Conservation (phyloP, 2,797 vertebrate genomes). For the Hirundo rustica region DNA sequence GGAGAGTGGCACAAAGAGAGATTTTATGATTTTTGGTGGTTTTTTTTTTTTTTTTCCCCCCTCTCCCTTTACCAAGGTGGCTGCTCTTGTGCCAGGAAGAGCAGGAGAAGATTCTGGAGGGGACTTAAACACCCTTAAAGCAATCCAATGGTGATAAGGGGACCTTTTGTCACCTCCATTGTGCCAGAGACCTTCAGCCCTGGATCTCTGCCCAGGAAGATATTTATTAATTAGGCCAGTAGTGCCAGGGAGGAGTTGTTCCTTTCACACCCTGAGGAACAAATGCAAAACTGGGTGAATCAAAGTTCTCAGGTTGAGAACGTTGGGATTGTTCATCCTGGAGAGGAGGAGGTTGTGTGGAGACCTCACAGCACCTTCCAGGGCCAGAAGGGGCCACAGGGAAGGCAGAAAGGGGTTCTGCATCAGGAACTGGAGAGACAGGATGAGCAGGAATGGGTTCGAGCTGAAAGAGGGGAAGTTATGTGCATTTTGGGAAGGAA, state of each 20-base stretch:
- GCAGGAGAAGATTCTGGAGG: not conserved
- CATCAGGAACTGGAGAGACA: not conserved
- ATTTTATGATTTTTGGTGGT: not conserved
- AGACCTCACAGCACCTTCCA: not conserved
- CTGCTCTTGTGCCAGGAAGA: not conserved
- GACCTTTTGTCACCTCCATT: not conserved
- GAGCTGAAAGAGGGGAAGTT: not conserved
- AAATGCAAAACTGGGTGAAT: not conserved
- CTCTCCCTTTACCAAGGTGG: not conserved
- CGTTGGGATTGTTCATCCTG: not conserved
- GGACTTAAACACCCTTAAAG: not conserved
- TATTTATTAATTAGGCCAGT: not conserved
- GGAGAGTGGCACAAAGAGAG: conserved; percentile 34
- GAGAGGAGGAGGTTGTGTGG: not conserved
- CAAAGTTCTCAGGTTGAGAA: not conserved
- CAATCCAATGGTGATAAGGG: not conserved
- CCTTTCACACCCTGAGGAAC: not conserved
- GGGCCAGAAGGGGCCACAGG: not conserved
- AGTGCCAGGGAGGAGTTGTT: not conserved
- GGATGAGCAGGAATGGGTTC: not conserved
- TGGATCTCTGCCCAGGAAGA: not conserved
- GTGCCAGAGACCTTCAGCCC: not conserved
- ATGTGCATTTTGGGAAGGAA: not conserved
- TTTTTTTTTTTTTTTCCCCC: fast-evolving
- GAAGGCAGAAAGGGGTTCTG: not conserved